Evolutionary conservation across 2,113 vertebrate genomes (phyloP).

Genomic region (Naja naja): DNA sequence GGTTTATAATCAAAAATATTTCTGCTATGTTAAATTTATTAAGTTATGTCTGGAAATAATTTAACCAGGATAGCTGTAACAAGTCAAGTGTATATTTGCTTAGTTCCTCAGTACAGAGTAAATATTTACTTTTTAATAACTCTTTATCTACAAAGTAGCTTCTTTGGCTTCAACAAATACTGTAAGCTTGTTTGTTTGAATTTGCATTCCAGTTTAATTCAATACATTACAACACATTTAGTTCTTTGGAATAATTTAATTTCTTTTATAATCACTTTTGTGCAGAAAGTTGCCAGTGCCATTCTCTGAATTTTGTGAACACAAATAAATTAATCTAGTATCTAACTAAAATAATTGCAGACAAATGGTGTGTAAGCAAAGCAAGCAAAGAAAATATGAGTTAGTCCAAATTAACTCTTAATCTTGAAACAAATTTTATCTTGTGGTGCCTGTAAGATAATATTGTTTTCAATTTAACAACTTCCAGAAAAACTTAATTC

Average conservation of each 20-base stretch:
- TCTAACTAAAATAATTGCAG: conserved; percentile 17
- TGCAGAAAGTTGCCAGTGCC: neutral
- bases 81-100: neutral
- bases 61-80: neutral
- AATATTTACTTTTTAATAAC: neutral
- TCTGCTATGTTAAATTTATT: neutral
- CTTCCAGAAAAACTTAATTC: neutral
- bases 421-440: neutral
- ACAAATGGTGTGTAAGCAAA: neutral
- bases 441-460: neutral
- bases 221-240: conserved; percentile 23
- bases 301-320: neutral
- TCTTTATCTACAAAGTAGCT: conserved; percentile 1
- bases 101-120: neutral
- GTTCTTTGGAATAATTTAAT: conserved; percentile 31
- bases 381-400: neutral
- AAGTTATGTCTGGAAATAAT: neutral
- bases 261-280: conserved; percentile 16
- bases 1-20: neutral
- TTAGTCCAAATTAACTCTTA: neutral
- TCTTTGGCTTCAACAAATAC: neutral
- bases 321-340: neutral
- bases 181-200: conserved; percentile 9
- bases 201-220: conserved; percentile 32
- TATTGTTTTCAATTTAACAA: neutral